Base-by-base conservation (phyloP, 2,888 invertebrate species). In the Proisotoma minuta region DNA sequence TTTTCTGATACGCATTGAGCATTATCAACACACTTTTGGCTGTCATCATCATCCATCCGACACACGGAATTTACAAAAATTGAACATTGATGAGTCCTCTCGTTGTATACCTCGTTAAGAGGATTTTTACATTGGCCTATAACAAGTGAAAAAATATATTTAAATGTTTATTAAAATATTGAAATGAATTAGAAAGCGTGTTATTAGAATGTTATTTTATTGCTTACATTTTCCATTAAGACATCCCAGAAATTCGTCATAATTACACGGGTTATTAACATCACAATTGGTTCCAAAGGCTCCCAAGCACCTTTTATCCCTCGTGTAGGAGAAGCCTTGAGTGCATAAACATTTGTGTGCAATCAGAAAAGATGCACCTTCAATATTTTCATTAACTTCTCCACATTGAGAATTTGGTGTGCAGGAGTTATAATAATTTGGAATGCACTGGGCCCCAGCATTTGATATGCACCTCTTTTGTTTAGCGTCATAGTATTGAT, bases 41-140 rank as follows among this genome's bases (percentile, higher is more conserved):
- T 59, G 20, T 51, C 34, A 34, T 8, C 8, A 47, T n/a, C 39
- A n/a, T 61, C 59, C 0, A 43, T 26, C 4, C 22, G 56, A 43
- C 68, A 68, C 5, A 50, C 5, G 10, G 68, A 63, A 12, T 57
- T 57, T 5, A 65, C 62, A 1, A 61, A 26, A 20, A 68, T 29
- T 20, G 28, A 34, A 23, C 68, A 68, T 28, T 63, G 65, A 8
- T 52, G 59, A 24, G 26, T 49, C 18, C 47, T 40, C 20, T 57
- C 59, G 28, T 65, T 59, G 20, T 34, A 57, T 18, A 57, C 22
- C 39, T 68, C 65, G 5, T 63, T 57, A 2, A 68, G 26, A 20
- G 65, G 52, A 63, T 68, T 62, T 28, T 65, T 26, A 48, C 68
- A 68, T 20, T 65, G 68, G 28, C 68, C 68, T 68, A 27, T n/a